A percentile compares a stretch with the other conserved stretches of the same genome.
These are phyloP conservation scores for Gallinago stenura DNA, from an alignment of 2,797 vertebrate genomes.

Conservation along the genomic window DNA sequence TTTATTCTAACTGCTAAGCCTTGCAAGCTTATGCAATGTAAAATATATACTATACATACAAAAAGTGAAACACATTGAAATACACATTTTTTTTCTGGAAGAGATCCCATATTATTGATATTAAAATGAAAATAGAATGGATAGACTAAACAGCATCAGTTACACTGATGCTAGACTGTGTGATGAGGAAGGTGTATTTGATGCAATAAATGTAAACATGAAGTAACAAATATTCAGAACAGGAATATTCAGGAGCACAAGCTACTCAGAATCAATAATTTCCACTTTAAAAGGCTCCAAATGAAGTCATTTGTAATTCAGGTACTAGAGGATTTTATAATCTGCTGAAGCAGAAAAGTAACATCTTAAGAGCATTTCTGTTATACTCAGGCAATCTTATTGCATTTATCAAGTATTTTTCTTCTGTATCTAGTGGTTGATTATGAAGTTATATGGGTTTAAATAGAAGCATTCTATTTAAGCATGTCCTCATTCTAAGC, in stretches of 20 bases:
- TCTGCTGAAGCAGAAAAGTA: conserved; percentile 40
- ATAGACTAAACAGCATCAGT: neutral
- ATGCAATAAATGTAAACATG: neutral
- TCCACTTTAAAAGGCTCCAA: conserved; percentile 2
- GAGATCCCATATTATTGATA: neutral
- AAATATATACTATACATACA: neutral
- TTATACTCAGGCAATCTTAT: conserved; percentile 6
- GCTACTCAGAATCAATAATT: neutral
- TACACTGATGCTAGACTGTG: neutral
- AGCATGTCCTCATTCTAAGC: conserved; percentile 64
- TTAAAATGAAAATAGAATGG: neutral
- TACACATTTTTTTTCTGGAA: neutral
- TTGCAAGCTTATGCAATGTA: neutral
- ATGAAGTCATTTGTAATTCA: conserved; percentile 2
- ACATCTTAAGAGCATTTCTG: conserved; percentile 27
- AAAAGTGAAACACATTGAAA: neutral
- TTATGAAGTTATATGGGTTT: conserved; percentile 58
- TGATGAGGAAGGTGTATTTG: neutral
- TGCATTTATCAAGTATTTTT: conserved; percentile 52
- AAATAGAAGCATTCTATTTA: conserved; percentile 69
- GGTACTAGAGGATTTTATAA: conserved; percentile 18
- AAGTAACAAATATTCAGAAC: neutral
- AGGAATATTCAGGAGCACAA: neutral
- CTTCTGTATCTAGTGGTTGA: conserved; percentile 44
- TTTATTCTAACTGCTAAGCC: neutral